Base-by-base conservation (phyloP, 30 jellyfish, hydroid and myxozoan genomes). In the Turritopsis rubra region DNA sequence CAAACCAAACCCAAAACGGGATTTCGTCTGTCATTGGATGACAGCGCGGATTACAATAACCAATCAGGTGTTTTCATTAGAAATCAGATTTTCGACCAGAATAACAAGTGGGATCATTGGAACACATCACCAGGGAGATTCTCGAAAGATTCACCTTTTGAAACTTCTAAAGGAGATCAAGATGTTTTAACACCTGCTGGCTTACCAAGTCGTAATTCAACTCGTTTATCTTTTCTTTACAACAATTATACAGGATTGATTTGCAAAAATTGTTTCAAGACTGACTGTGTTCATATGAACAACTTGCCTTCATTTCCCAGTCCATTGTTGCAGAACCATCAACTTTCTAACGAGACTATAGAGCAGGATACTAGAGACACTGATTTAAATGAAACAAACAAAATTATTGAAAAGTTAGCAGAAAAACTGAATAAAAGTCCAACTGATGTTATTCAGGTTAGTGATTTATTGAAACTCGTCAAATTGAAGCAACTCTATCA, bases 1-100 rank as follows among this genome's bases (percentile, higher is more conserved):
- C 20, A 80, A 25, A 41, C 53, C 22, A 41, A 80, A 53, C 52
- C 52, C 20, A 65, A 80, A 16, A 23, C 52, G 8, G 79, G 65
- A 16, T 80, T 80, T 65, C 87, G 54, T 65, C 54, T 80, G 54
- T 80, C 87, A n/a, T 65, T 80, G 52, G 87, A 80, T 52, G 87
- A 80, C 18, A 80, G 21, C 16, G 26, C 41, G 22, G 81, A 65
- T 1, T 41, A 41, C 13, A 80, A 31, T 29, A 52, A 21, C 78
- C 81, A 80, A 80, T 53, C 87, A 53, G 87, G 53, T 18, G 53
- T 21, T 27, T 29, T 65, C 29, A 52, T 80, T 53, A 41, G 81
- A 16, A 80, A 80, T 65, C 53, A 80, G 52, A 80, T 80, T 21
- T 80, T 80, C 54, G 53, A 53, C 26, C 22, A 80, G 29, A 80